These are phyloP conservation scores for Pemphigus obesinymphae DNA, from an alignment of 1,140 invertebrate genomes.

Conservation along the genomic window DNA sequence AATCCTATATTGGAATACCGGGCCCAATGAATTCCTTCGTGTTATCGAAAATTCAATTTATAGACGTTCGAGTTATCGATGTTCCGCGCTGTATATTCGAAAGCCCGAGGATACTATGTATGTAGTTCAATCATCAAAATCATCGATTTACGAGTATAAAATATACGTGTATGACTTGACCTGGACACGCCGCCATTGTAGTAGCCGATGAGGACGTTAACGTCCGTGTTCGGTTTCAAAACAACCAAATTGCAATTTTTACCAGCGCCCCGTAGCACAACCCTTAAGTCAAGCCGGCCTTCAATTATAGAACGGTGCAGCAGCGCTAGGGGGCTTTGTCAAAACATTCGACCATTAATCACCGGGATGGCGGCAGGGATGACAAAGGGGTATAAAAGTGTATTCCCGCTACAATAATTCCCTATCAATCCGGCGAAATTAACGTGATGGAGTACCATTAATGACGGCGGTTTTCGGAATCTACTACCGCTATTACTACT, in stretches of 20 bases:
- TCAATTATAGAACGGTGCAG: slow-evolving; percentile 14
- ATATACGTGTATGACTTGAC: no score
- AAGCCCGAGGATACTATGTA: no score
- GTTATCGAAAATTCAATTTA: neutral
- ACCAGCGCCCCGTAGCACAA: slow-evolving; percentile 14
- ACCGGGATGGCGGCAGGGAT: neutral
- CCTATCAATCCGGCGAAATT: slow-evolving; percentile 30
- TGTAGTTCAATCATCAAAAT: no score
- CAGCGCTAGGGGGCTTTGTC: slow-evolving; percentile 6
- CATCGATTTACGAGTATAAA: no score
- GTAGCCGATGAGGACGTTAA: no score
- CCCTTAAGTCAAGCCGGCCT: slow-evolving; percentile 9
- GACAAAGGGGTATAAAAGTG: neutral
- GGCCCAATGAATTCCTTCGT: neutral
- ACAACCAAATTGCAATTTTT: neutral
- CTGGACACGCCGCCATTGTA: no score
- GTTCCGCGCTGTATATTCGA: neutral
- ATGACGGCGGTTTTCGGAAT: slow-evolving; percentile 23
- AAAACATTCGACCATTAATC: slow-evolving; percentile 41
- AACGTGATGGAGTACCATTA: slow-evolving; percentile 34
- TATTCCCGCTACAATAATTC: slow-evolving; percentile 18
- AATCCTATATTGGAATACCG: neutral
- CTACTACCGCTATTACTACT: no score
- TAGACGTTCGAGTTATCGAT: neutral
- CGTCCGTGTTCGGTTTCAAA: no score